Percentiles rank a stretch among this genome's conserved stretches.
Conservation (phyloP, 2,888 invertebrate species). For the Anthophora plumipes region DNA sequence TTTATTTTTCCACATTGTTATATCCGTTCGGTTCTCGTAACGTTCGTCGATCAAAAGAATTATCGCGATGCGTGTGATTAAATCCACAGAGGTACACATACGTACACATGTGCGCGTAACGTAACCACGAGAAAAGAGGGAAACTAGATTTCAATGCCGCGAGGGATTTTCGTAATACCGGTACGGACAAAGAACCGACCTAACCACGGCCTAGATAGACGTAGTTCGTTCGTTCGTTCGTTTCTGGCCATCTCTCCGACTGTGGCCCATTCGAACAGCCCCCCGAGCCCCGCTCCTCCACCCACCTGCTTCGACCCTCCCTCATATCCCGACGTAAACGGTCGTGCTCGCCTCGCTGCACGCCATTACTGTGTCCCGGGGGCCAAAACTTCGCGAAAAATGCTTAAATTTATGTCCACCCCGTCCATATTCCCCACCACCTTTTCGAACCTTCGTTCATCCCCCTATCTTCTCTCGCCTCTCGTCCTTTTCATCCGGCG, state of each 20-base stretch:
- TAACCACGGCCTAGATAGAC: conserved; percentile 57
- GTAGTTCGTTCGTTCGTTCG: conserved; percentile 41
- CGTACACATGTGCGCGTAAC: no score
- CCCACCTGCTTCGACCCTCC: conserved; percentile 57
- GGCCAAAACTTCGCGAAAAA: conserved; percentile 82
- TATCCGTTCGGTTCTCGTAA: neutral
- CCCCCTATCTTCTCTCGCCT: conserved; percentile 48
- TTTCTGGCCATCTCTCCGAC: conserved; percentile 51
- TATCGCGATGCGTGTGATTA: conserved; percentile 27
- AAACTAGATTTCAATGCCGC: conserved; percentile 56
- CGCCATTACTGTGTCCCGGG: conserved; percentile 81
- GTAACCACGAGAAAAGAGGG: neutral
- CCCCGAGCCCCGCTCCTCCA: neutral
- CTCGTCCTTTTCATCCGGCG: conserved; percentile 49
- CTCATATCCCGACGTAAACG: conserved; percentile 79
- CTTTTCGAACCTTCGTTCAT: conserved; percentile 38
- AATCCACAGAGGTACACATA: conserved; percentile 16
- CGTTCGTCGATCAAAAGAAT: conserved; percentile 16
- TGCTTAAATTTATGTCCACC: conserved; percentile 76
- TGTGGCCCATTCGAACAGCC: conserved; percentile 31
- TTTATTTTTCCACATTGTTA: neutral
- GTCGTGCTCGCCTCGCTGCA: conserved; percentile 76
- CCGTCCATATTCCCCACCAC: conserved; percentile 52
- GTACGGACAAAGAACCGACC: conserved; percentile 46
- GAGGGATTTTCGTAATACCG: conserved; percentile 54